Evolutionary conservation across 1,140 invertebrate genomes (phyloP), one percentile per base, ranked within the genome.

Genomic region (Anoplolepis gracilipes): DNA sequence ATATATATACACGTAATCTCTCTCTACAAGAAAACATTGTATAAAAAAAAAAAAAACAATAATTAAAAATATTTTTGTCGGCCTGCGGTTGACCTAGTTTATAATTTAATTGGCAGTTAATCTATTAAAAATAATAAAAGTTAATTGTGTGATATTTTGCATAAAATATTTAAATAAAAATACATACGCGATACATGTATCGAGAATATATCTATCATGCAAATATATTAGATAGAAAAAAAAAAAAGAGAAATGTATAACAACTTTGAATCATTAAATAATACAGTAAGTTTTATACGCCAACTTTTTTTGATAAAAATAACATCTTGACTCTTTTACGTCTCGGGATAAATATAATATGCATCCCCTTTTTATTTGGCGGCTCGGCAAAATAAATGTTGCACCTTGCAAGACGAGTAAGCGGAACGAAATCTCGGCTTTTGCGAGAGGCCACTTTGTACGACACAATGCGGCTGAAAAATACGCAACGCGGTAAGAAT

Each of bases 401-500:
- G 46, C 46, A 22, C 36, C 6, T 67, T 19, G 22, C 16, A 10
- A 70, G 2, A 19, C 49, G 39, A 6, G 33, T 36, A 25, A 57
- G 72, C 25, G 28, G 25, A 59, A 78, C 70, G 30, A 55, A 55
- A 73, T 78, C 42, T 46, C 53, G n/a, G 6, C 49, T 82, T 59
- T 61, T 22, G 55, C 28, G 49, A 57, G 67, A 30, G 49, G 33
- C 25, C 42, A 28, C 28, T 72, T 36, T 8, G 53, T 10, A 39
- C 42, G 36, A 3, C 33, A 49, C 65, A 22, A 25, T 7, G 25
- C 22, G 46, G 25, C 6, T 82, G 36, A 30, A 72, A 72, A 82
- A 73, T 30, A n/a, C 78, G 16, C 67, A 36, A 77, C 62, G 22
- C 62, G 22, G 76, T 30, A 73, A 73, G 78, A 49, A 82, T 73